Evolutionary conservation across 2,113 vertebrate genomes (phyloP), one percentile per base, ranked within the genome.

Genomic region (Australoheros scitulus): DNA sequence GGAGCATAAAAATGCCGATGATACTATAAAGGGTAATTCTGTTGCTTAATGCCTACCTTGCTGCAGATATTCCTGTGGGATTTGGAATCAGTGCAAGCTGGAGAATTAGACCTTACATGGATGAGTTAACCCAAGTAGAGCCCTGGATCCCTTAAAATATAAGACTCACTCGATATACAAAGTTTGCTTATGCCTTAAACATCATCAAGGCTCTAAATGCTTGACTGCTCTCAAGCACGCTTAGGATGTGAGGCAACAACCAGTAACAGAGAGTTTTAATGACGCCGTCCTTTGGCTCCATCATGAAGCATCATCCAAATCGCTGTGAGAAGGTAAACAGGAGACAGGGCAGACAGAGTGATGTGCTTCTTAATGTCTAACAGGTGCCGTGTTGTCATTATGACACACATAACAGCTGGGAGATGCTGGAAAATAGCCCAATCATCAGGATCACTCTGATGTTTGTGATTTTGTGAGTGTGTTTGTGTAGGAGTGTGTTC

Each of bases 381-480:
- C 91, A 93, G 92, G 92, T 94, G 92, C 86, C 80, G 82, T 82
- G 82, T 86, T 83, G 85, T 87, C 88, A 90, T 92, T 90, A 91
- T 89, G 83, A 76, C 64, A 61, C 61, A 61, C 84, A 79, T 81
- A 92, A 88, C 93, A 93, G 91, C 93, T 93, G 93, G 88, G 82
- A 84, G 76, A 89, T 65, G 64, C 61, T 72, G 72, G 79, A 90
- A 89, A 90, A 88, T 72, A 88, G 88, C 84, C 79, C 80, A 81
- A 86, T 90, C 87, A 91, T 86, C 84, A 84, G 70, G 77, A 91
- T 82, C 29, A 82, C 75, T 18, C 34, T 36, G 50, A 76, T 59
- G 38, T 72, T 68, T 10, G 55, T 82, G 80, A 76, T 61, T 76
- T 81, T 81, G 64, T 84, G 26, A 55, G 18, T 72, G 34, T 85